A percentile compares a stretch with the other conserved stretches of the same genome.
Evolutionary conservation across 2,797 vertebrate genomes (phyloP).

Genomic region (Sebastes vulpes): DNA sequence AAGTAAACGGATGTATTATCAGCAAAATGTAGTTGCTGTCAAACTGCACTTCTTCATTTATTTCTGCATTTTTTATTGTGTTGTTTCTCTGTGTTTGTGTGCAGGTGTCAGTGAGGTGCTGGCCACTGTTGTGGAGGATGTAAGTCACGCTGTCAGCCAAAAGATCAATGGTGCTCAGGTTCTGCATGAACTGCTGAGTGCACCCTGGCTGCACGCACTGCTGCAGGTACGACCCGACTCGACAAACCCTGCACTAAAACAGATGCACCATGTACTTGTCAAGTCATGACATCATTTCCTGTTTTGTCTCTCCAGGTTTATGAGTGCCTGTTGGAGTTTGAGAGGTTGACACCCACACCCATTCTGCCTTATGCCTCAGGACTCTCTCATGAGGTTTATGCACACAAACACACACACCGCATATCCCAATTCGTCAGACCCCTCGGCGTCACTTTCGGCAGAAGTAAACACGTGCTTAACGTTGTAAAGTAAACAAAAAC

Average conservation of each 20-base stretch:
- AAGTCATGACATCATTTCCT: neutral
- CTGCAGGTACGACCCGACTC: conserved; percentile 85
- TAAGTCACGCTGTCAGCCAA: conserved; percentile 84
- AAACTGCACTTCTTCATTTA: no score
- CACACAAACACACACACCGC: neutral
- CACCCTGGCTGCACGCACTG: conserved; percentile 90
- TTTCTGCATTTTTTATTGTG: neutral
- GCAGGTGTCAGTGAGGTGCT: conserved; percentile 87
- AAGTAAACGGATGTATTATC: neutral
- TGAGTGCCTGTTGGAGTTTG: conserved; percentile 89
- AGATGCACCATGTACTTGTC: neutral
- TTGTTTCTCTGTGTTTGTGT: neutral
- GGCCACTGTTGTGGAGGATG: conserved; percentile 86
- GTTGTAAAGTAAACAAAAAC: neutral
- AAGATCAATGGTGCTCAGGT: conserved; percentile 86
- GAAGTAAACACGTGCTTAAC: no score
- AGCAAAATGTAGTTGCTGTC: neutral
- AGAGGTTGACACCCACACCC: conserved; percentile 81
- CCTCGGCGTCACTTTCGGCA: no score
- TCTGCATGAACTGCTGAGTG: conserved; percentile 89
- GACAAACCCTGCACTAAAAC: neutral
- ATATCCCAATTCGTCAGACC: no score
- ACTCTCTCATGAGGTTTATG: conserved; percentile 87
- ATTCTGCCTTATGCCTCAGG: conserved; percentile 78
- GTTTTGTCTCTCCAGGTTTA: conserved; percentile 85